phyloP scores from a whole-genome alignment of 2,113 vertebrate genomes.

The Aptenodytes patagonicus region DNA sequence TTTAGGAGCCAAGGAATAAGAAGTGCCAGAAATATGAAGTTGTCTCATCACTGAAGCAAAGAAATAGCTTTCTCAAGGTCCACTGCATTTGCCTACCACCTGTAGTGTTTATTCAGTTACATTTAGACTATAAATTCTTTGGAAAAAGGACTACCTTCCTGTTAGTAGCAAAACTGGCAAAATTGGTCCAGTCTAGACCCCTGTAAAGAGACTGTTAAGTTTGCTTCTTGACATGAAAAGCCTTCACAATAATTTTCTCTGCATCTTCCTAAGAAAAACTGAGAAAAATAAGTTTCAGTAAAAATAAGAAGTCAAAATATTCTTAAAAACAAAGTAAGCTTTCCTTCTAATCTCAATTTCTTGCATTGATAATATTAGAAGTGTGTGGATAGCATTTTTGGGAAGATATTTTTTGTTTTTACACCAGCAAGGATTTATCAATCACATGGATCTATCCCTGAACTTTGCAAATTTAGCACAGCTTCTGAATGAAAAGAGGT shows the following conservation, averaged over 20 bases:
- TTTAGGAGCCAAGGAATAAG: not conserved
- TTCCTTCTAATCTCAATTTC: not conserved
- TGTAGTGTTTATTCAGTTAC: not conserved
- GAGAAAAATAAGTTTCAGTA: not conserved
- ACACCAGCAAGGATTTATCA: not conserved
- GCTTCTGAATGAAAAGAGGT: not conserved
- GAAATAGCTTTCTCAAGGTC: not conserved
- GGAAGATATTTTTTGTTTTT: not conserved
- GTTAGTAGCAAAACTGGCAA: not conserved
- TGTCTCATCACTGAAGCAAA: not conserved
- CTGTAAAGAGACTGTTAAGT: not conserved
- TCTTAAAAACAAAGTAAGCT: not conserved
- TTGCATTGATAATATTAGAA: not conserved
- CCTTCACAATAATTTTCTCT: not conserved
- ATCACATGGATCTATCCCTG: rapidly evolving
- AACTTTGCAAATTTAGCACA: not conserved
- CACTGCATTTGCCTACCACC: not conserved
- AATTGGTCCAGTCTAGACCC: not conserved
- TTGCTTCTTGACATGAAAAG: not conserved
- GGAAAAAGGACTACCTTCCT: not conserved
- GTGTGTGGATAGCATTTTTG: not conserved
- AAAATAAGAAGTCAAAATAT: not conserved
- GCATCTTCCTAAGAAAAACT: not conserved
- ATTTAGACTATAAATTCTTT: not conserved
- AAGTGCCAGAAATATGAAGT: not conserved